Evolutionary conservation across 2,797 vertebrate species (phyloP).

Genomic region (Ciconia nigra): DNA sequence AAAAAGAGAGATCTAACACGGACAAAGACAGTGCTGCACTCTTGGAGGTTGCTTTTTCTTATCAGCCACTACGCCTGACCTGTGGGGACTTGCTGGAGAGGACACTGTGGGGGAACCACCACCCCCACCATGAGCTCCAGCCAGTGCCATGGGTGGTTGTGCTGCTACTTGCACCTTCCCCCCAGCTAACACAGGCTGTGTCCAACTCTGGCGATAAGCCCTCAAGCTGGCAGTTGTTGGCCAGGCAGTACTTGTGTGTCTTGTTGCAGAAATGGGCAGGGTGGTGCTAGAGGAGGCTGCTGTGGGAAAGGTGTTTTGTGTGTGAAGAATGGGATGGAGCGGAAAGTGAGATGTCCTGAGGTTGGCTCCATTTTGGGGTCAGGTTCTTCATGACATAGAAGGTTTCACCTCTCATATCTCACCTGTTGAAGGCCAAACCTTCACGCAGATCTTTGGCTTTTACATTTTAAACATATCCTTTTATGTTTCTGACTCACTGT

Average conservation of each 20-base stretch:
- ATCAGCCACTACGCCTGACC: neutral
- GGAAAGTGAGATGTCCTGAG: neutral
- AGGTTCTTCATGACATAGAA: neutral
- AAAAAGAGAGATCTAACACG: neutral
- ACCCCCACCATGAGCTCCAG: neutral
- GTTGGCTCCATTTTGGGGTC: neutral
- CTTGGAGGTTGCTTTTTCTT: neutral
- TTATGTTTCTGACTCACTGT: neutral
- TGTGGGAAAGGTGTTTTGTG: neutral
- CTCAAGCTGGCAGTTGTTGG: neutral
- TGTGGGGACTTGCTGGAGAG: neutral
- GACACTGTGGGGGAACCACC: neutral
- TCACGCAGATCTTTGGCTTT: neutral
- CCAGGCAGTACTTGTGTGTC: neutral
- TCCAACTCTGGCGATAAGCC: neutral
- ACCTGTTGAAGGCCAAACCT: neutral
- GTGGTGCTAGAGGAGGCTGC: neutral
- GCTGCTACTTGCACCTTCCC: neutral
- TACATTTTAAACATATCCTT: neutral
- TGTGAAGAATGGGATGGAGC: neutral
- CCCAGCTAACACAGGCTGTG: neutral
- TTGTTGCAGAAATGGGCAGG: neutral
- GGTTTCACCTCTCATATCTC: neutral
- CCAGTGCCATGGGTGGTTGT: neutral
- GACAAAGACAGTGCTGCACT: neutral